Percentiles rank a stretch among this genome's conserved stretches.
Conservation (phyloP, 2,113 vertebrate species). For the Perca flavescens region DNA sequence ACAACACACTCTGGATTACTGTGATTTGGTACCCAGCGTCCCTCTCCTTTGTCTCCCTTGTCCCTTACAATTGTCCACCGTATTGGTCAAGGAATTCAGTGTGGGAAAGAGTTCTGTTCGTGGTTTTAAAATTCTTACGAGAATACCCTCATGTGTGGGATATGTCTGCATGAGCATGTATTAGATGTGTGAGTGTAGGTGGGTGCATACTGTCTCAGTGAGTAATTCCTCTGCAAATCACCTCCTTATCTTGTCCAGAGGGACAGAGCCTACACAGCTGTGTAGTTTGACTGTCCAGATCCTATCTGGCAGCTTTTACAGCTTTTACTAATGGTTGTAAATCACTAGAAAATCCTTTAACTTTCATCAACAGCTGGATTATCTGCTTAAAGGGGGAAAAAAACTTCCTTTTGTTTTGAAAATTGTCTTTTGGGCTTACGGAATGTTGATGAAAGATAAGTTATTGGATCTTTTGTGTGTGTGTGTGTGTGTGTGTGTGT, state of each 20-base stretch:
- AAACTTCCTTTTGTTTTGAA: constrained; percentile 17
- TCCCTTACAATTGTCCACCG: not conserved
- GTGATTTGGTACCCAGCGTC: constrained; percentile 30
- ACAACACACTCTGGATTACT: constrained; percentile 21
- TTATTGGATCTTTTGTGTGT: constrained; percentile 44
- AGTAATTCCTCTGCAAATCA: constrained; percentile 67
- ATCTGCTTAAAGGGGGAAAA: not conserved
- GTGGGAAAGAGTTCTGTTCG: constrained; percentile 52
- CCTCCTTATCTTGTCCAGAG: constrained; percentile 56
- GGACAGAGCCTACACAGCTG: constrained; percentile 70
- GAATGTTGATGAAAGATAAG: constrained; percentile 38
- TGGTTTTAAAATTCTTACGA: constrained; percentile 32
- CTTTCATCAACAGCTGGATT: constrained; percentile 17
- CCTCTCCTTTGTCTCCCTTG: constrained; percentile 3
- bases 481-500: no score
- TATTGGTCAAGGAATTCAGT: constrained; percentile 41
- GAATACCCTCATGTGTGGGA: constrained; percentile 43
- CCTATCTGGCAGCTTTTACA: constrained; percentile 40
- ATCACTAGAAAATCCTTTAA: constrained; percentile 33
- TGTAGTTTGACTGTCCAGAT: constrained; percentile 56
- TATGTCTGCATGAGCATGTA: constrained; percentile 41
- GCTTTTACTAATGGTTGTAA: constrained; percentile 56
- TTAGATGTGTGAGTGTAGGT: constrained; percentile 53
- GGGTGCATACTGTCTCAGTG: constrained; percentile 54
- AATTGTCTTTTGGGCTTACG: constrained; percentile 26